Evolutionary conservation across 2,888 invertebrate genomes (phyloP), one percentile per base, ranked within the genome.

Genomic region (Aporophyla nigra): DNA sequence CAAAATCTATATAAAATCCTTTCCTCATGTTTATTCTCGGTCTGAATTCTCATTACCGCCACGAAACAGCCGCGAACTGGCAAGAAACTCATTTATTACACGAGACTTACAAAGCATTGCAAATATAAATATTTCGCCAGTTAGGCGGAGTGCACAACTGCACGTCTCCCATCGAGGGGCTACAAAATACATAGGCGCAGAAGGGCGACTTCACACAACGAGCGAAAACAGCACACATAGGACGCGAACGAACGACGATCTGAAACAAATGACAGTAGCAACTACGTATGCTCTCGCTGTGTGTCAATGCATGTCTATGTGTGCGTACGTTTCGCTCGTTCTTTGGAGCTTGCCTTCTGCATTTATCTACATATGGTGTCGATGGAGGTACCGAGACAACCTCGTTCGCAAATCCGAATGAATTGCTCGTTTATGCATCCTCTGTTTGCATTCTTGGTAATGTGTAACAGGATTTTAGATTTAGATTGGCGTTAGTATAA

Each of bases 101-200:
- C 10, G 65, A 53, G 62, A 69, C 68, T 74, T 74, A 69, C 71
- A 69, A 78, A 82, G 69, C 61, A 74, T 74, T 71, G 82, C 65
- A 69, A 74, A 71, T 74, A 66, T 82, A 82, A 82, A 82, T 82
- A 78, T 78, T 81, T 74, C 21, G 27, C 33, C 58, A 53, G 72
- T 62, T 73, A 76, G 46, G 61, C 62, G 46, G 59, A 63, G 54
- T 80, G 67, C 72, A 75, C 61, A 73, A 69, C 66, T 74, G 75
- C 75, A 80, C 49, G 65, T 66, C 56, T 77, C 19, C 2, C 10
- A 56, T 4, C 0, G 12, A 53, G 58, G 7, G n/a, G 12, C 5
- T 16, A 62, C 27, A 27, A 9, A 56, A 9, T 61, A 63, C 14
- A 33, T 49, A 19, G n/a, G 1, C 7, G 16, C 40, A 68, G 43